A percentile compares a stretch with the other conserved stretches of the same genome.
Evolutionary conservation across 2,888 invertebrate species (phyloP).

Genomic region (Cenopis cana): DNA sequence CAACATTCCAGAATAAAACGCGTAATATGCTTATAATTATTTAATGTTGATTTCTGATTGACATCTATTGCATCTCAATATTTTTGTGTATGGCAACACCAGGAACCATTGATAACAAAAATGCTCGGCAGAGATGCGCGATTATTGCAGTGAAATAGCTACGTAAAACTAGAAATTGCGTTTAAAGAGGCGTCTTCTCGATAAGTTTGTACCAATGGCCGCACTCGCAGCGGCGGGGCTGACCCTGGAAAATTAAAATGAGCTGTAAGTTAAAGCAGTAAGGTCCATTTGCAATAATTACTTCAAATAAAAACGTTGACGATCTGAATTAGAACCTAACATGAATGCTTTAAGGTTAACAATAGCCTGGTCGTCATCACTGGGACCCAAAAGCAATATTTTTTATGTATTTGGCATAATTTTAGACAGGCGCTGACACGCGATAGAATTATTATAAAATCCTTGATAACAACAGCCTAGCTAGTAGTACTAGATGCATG

Average conservation of each 20-base stretch:
- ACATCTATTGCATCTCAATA: conserved; percentile 63
- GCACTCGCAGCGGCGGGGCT: conserved; percentile 96
- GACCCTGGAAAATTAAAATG: conserved; percentile 84
- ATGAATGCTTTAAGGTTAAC: neutral
- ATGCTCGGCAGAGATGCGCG: conserved; percentile 63
- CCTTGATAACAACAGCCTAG: too few species aligned
- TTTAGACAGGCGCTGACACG: too few species aligned
- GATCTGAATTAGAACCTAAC: neutral
- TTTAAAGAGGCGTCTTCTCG: conserved; percentile 90
- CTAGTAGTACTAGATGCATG: too few species aligned
- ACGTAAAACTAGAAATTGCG: conserved; percentile 71
- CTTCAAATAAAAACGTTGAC: too few species aligned
- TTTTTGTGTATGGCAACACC: conserved; percentile 61
- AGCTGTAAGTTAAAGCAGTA: conserved; percentile 3
- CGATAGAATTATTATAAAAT: too few species aligned
- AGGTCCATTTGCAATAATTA: neutral
- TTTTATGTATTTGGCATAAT: too few species aligned
- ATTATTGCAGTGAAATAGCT: conserved; percentile 70
- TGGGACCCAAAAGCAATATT: too few species aligned
- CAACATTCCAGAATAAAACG: conserved; percentile 66
- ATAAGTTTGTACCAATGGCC: conserved; percentile 98
- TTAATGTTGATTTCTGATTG: conserved; percentile 63
- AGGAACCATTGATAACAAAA: conserved; percentile 58
- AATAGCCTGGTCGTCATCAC: neutral
- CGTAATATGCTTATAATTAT: conserved; percentile 76